Evolutionary conservation across 2,888 invertebrate species (phyloP).

Genomic region (Apamea anceps): DNA sequence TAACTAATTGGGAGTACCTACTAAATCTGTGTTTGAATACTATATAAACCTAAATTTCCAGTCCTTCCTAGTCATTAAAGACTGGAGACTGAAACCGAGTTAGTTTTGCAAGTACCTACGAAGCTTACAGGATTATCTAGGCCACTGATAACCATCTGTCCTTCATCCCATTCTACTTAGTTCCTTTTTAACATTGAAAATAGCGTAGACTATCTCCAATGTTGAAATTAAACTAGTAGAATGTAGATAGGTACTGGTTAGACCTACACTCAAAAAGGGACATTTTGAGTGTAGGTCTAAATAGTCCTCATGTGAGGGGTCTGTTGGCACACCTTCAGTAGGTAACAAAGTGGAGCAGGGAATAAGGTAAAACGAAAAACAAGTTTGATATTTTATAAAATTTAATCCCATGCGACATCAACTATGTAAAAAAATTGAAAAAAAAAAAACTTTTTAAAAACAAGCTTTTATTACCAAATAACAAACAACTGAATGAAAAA

Average conservation of each 20-base stretch:
- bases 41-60: neutral
- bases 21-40: neutral
- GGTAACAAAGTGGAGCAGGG: neutral
- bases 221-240: neutral
- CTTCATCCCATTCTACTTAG: neutral
- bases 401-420: conserved; percentile 13
- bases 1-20: neutral
- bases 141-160: neutral
- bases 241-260: neutral
- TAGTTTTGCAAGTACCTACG: neutral
- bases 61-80: neutral
- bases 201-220: no score
- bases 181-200: neutral
- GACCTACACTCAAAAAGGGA: neutral
- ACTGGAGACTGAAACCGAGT: neutral
- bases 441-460: no score
- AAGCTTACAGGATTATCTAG: neutral
- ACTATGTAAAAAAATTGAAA: neutral
- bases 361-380: conserved; percentile 5
- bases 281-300: no score
- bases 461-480: no score
- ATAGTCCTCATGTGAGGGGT: neutral
- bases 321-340: neutral
- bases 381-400: neutral
- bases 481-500: no score